Evolutionary conservation across 2,888 invertebrate genomes (phyloP).

Genomic region (Lasioglossum zephyrum): DNA sequence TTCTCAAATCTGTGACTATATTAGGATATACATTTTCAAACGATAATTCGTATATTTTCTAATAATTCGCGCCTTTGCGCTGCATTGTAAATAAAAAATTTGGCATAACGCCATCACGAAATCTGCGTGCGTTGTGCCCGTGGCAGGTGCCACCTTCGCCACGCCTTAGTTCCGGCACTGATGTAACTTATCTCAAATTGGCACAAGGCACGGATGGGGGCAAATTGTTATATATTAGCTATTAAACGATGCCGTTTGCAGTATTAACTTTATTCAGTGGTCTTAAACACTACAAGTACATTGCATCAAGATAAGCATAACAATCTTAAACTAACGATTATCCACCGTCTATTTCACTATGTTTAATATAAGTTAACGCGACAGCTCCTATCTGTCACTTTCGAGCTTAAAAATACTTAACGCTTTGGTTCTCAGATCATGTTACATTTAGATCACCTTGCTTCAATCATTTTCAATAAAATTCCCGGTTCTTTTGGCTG

Average conservation of each 20-base stretch:
- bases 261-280: neutral
- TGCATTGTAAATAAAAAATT: no score
- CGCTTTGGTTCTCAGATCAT: slow-evolving; percentile 33
- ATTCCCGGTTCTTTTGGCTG: neutral
- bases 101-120: no score
- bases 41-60: no score
- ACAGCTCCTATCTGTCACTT: neutral
- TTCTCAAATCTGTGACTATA: no score
- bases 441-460: neutral
- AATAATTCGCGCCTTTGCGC: no score
- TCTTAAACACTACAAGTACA: neutral
- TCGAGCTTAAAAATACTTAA: slow-evolving; percentile 21
- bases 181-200: no score
- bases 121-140: no score
- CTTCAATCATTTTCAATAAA: neutral
- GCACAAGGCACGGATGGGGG: no score
- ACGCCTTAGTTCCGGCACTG: no score
- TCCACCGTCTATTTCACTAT: neutral
- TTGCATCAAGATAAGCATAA: neutral
- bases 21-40: no score
- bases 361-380: slow-evolving; percentile 5
- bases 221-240: neutral
- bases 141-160: no score
- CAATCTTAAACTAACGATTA: neutral
- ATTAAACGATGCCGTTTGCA: neutral